Conservation (phyloP, 2,888 invertebrate genomes). For the Ischnus inquisitorius region DNA sequence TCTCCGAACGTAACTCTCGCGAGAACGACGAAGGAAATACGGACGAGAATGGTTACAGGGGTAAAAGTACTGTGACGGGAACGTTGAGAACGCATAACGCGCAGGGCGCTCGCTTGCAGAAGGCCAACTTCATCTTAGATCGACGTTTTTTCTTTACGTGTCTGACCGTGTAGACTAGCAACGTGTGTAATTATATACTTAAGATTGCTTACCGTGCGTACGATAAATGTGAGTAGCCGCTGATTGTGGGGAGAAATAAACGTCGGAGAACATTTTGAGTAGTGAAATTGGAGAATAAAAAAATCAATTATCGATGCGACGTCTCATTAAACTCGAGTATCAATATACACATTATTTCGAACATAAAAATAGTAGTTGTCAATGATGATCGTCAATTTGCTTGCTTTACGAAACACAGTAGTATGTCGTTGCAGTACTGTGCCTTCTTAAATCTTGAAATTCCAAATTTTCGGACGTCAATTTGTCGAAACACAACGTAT, state of each 20-base stretch:
- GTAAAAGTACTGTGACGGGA: constrained; percentile 24
- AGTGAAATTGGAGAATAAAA: constrained; percentile 62
- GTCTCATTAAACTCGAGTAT: neutral
- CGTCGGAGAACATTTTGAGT: constrained; percentile 67
- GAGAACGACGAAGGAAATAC: constrained; percentile 12
- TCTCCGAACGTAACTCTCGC: constrained; percentile 12
- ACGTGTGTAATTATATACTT: constrained; percentile 63
- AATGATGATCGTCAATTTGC: neutral
- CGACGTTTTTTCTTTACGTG: constrained; percentile 51
- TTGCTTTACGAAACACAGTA: neutral
- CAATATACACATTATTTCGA: neutral
- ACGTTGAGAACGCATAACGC: constrained; percentile 45
- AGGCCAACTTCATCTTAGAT: constrained; percentile 67
- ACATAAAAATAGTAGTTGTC: neutral
- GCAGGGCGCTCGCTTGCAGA: constrained; percentile 50
- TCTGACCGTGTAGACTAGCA: constrained; percentile 60
- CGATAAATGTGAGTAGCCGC: constrained; percentile 58
- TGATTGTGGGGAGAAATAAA: constrained; percentile 33
- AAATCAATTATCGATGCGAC: constrained; percentile 32
- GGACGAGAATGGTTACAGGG: constrained; percentile 13
- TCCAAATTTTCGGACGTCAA: too few species aligned
- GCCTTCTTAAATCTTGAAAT: too few species aligned
- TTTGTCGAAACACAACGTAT: too few species aligned
- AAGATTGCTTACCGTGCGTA: constrained; percentile 64
- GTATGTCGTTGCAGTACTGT: too few species aligned